phyloP scores from a whole-genome alignment of 1,140 invertebrate genomes.

The Aporrectodea caliginosa region DNA sequence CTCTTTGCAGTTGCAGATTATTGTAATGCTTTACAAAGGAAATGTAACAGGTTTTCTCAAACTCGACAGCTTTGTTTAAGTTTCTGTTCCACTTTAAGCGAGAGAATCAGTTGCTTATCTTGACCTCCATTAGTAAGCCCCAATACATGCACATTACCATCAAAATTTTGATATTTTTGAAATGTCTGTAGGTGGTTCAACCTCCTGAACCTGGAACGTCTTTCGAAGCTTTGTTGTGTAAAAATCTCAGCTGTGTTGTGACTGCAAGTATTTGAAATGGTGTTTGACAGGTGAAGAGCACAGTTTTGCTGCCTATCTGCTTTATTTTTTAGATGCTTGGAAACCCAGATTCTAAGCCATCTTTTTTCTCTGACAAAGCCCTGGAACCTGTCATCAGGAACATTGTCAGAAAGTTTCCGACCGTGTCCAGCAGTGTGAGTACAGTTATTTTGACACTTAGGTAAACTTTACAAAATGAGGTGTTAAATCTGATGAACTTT shows the following conservation, averaged over 20 bases:
- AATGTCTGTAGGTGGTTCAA: background rate
- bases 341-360: constrained; percentile 95
- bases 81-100: too few relatives aligned
- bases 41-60: too few relatives aligned
- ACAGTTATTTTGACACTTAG: background rate
- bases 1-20: too few relatives aligned
- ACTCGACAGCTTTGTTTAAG: too few relatives aligned
- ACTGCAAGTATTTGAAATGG: background rate
- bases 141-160: background rate
- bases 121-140: too few relatives aligned
- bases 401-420: constrained; percentile 91
- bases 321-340: constrained; percentile 71
- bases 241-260: background rate
- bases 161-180: background rate
- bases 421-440: constrained; percentile 65
- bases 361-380: constrained; percentile 82
- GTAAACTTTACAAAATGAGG: too few relatives aligned
- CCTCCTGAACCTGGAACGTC: background rate
- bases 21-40: too few relatives aligned
- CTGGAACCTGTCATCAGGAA: constrained; percentile 92
- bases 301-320: constrained; percentile 34
- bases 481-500: too few relatives aligned
- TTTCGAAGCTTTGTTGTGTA: background rate
- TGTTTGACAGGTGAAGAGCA: background rate
- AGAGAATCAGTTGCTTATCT: too few relatives aligned